Percentiles rank a stretch among this genome's conserved stretches.
phyloP scores from a whole-genome alignment of 2,113 vertebrate species.

The Centropristis striata region DNA sequence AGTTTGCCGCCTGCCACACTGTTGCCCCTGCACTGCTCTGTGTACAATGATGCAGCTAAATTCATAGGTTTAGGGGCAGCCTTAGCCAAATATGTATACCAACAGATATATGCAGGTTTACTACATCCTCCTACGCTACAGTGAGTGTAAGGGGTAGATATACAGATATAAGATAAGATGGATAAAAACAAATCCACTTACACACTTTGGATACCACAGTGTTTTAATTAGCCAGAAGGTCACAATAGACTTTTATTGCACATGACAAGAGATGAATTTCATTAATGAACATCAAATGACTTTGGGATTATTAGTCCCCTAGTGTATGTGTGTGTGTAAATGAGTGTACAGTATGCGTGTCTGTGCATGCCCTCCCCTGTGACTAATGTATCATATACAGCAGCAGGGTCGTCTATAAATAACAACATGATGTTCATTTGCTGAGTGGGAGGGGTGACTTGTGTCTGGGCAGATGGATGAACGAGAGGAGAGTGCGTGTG shows the following conservation, averaged over 20 bases:
- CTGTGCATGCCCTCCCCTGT: slow-evolving; percentile 46
- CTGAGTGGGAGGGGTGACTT: slow-evolving; percentile 51
- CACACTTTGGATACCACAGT: not conserved
- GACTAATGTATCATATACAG: slow-evolving; percentile 68
- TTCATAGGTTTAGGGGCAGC: not conserved
- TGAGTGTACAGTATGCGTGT: slow-evolving; percentile 38
- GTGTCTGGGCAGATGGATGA: slow-evolving; percentile 67
- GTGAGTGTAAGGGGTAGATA: not conserved
- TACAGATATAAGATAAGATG: slow-evolving; percentile 1
- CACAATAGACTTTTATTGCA: slow-evolving; percentile 43
- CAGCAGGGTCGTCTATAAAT: slow-evolving; percentile 79
- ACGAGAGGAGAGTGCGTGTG: slow-evolving; percentile 13
- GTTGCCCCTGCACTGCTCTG: not conserved
- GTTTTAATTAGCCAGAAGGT: slow-evolving; percentile 36
- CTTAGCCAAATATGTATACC: not conserved
- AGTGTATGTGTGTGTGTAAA: slow-evolving; percentile 28
- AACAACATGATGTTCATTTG: slow-evolving; percentile 75
- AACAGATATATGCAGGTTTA: slow-evolving; percentile 1
- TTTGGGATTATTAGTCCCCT: slow-evolving; percentile 58
- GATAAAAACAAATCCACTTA: slow-evolving; percentile 24
- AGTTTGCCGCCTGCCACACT: not conserved
- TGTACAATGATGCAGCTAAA: not conserved
- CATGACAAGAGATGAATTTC: slow-evolving; percentile 46
- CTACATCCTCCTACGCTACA: not conserved
- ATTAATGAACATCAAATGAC: slow-evolving; percentile 53